phyloP scores from a whole-genome alignment of 2,113 vertebrate species.

The Puntigrus tetrazona region DNA sequence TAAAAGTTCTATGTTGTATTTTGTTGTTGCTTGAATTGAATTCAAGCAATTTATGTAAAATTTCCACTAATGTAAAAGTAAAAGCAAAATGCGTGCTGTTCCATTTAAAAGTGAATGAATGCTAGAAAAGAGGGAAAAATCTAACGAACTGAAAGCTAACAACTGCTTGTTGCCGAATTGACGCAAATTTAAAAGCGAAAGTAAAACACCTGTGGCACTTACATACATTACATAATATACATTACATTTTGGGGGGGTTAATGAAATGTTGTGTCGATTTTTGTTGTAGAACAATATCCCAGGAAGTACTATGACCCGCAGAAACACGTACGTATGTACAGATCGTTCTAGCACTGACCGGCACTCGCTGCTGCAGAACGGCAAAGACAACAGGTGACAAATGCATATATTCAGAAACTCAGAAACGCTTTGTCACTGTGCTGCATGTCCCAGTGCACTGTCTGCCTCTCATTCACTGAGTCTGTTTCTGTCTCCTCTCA shows the following conservation, averaged over 20 bases:
- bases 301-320: conserved; percentile 87
- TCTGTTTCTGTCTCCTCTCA: conserved; percentile 56
- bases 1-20: too few species aligned
- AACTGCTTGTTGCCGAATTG: too few species aligned
- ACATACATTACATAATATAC: too few species aligned
- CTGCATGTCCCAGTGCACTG: conserved; percentile 55
- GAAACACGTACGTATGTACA: conserved; percentile 91
- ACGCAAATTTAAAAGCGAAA: too few species aligned
- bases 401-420: not conserved
- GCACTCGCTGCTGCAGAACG: conserved; percentile 86
- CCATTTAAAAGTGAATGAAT: too few species aligned
- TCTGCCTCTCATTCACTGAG: conserved; percentile 55
- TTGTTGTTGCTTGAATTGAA: too few species aligned
- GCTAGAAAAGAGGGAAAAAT: too few species aligned
- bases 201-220: too few species aligned
- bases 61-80: too few species aligned
- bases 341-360: conserved; percentile 84
- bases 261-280: conserved; percentile 1
- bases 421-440: not conserved
- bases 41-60: too few species aligned
- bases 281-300: conserved; percentile 85
- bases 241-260: not conserved
- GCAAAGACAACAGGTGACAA: conserved; percentile 89
- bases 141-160: too few species aligned
- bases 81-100: too few species aligned